A percentile compares a stretch with the other conserved stretches of the same genome.
Evolutionary conservation across 64 coral and sea anemone species (phyloP).

Genomic region (Stichodactyla helianthus): DNA sequence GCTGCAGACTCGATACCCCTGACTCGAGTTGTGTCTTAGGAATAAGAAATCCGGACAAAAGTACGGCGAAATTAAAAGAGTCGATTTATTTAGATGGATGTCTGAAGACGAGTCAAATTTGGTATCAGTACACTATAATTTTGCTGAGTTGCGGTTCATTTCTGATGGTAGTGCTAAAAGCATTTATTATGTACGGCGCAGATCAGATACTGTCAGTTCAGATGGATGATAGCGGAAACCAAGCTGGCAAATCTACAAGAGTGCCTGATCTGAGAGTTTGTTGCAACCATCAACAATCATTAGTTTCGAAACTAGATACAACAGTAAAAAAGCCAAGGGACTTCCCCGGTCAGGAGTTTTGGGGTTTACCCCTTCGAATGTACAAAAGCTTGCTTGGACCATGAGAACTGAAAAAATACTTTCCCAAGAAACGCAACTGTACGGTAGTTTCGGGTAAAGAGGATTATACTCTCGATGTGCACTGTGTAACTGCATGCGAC

Average conservation of each 20-base stretch:
- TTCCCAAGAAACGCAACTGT: no score
- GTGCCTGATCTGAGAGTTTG: neutral
- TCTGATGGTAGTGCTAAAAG: neutral
- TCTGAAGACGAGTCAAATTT: constrained; percentile 4
- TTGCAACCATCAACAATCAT: neutral
- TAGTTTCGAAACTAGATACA: neutral
- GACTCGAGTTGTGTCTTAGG: neutral
- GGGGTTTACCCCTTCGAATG: no score
- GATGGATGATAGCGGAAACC: neutral
- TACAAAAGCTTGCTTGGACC: no score
- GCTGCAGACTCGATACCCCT: neutral
- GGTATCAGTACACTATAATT: constrained; percentile 13
- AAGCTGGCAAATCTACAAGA: neutral
- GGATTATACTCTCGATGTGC: no score
- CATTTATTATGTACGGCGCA: neutral
- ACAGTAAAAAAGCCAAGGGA: no score
- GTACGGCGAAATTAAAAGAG: neutral
- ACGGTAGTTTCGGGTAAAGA: no score
- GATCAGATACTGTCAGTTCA: neutral
- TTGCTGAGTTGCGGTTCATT: neutral
- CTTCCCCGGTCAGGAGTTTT: no score
- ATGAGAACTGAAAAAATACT: no score
- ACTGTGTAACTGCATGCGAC: no score
- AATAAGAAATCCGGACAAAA: neutral
- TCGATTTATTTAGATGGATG: constrained; percentile 19